These are phyloP conservation scores for Cerceris ruficornis DNA, from an alignment of 2,888 invertebrate species.

Conservation along the genomic window DNA sequence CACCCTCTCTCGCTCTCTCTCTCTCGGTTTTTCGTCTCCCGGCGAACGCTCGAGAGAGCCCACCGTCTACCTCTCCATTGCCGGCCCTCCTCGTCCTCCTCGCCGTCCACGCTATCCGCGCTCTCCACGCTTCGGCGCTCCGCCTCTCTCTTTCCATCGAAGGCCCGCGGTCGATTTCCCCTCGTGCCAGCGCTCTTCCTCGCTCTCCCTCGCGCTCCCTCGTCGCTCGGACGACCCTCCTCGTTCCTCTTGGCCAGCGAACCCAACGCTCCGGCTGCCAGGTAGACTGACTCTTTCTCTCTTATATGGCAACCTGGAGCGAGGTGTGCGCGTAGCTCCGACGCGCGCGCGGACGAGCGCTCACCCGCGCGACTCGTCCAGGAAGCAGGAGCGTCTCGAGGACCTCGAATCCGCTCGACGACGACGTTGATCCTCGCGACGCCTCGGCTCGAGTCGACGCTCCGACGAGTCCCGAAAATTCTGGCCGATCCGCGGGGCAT, in stretches of 20 bases:
- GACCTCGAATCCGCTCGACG: constrained; percentile 41
- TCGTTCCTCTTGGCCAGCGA: constrained; percentile 52
- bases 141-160: background rate
- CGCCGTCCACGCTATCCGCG: constrained; percentile 13
- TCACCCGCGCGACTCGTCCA: constrained; percentile 25
- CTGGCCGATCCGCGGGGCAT: too few species aligned
- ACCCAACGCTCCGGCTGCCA: constrained; percentile 43
- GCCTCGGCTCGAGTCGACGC: too few species aligned
- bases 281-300: constrained; percentile 31
- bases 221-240: constrained; percentile 41
- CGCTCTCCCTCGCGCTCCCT: constrained; percentile 29
- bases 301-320: constrained; percentile 41
- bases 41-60: constrained; percentile 7
- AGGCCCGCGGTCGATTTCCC: background rate
- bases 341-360: constrained; percentile 20
- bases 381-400: constrained; percentile 63
- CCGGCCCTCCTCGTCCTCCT: constrained; percentile 41
- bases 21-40: constrained; percentile 32
- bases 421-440: background rate
- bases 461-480: too few species aligned
- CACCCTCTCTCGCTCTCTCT: constrained; percentile 39
- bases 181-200: constrained; percentile 10
- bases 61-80: constrained; percentile 38
- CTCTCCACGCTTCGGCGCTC: constrained; percentile 13
- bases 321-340: background rate